A percentile compares a stretch with the other conserved stretches of the same genome.
These are phyloP conservation scores for Ectemnius cavifrons DNA, from an alignment of 2,888 invertebrate species.

Conservation along the genomic window DNA sequence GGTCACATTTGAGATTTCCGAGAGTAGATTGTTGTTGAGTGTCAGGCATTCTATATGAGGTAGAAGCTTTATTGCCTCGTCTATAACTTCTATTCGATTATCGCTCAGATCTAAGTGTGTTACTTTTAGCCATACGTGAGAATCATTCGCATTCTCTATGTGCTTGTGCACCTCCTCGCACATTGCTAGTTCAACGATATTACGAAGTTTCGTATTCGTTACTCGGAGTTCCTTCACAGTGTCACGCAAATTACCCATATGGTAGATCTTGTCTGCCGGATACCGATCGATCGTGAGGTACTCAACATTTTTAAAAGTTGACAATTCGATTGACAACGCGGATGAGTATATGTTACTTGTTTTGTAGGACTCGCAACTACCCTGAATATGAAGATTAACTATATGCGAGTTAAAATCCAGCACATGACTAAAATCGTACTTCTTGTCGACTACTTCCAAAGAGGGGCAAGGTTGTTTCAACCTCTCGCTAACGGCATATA, in stretches of 20 bases:
- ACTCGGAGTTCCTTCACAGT: constrained; percentile 84
- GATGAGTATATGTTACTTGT: constrained; percentile 92
- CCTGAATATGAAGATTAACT: constrained; percentile 83
- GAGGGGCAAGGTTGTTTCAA: constrained; percentile 92
- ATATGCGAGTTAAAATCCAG: constrained; percentile 92
- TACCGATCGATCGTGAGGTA: constrained; percentile 85
- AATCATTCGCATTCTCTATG: constrained; percentile 77
- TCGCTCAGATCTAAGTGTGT: constrained; percentile 87
- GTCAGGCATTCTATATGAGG: constrained; percentile 86
- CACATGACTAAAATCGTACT: constrained; percentile 94
- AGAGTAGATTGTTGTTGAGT: constrained; percentile 89
- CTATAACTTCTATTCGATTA: constrained; percentile 88
- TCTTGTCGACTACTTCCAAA: constrained; percentile 87
- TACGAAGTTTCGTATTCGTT: constrained; percentile 83
- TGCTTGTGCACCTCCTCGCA: constrained; percentile 91
- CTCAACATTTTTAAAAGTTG: constrained; percentile 89
- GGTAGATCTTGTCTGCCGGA: constrained; percentile 84
- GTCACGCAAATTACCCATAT: constrained; percentile 81
- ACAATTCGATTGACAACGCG: constrained; percentile 88
- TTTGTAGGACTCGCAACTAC: constrained; percentile 84
- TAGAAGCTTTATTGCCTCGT: constrained; percentile 88
- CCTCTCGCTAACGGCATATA: constrained; percentile 93
- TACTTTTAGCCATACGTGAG: constrained; percentile 85
- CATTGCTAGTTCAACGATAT: constrained; percentile 88
- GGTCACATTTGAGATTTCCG: constrained; percentile 87